Evolutionary conservation across 2,888 invertebrate genomes (phyloP).

Genomic region (Carcina quercana): DNA sequence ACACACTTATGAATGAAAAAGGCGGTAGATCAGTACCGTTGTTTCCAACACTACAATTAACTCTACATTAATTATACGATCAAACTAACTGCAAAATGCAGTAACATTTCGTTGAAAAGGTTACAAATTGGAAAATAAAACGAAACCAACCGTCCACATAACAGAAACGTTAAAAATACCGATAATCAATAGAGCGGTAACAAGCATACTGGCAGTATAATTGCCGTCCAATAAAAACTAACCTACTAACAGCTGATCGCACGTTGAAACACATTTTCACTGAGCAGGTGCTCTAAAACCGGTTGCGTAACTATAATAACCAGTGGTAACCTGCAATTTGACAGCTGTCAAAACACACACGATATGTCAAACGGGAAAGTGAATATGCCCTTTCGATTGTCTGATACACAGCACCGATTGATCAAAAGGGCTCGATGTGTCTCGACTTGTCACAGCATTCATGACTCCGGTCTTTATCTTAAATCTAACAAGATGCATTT

Average conservation of each 20-base stretch:
- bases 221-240: constrained; percentile 17
- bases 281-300: constrained; percentile 35
- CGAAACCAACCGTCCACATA: too few relatives aligned
- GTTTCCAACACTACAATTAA: too few relatives aligned
- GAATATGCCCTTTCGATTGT: constrained; percentile 10
- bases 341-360: constrained; percentile 43
- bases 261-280: constrained; percentile 19
- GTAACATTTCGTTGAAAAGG: too few relatives aligned
- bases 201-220: constrained; percentile 11
- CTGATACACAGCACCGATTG: constrained; percentile 1
- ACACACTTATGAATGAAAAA: too few relatives aligned
- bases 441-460: too few relatives aligned
- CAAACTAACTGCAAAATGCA: too few relatives aligned
- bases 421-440: constrained; percentile 8
- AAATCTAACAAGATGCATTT: too few relatives aligned
- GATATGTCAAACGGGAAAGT: constrained; percentile 27
- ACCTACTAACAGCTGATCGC: constrained; percentile 29
- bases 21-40: too few relatives aligned
- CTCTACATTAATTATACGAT: too few relatives aligned
- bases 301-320: constrained; percentile 31
- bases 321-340: constrained; percentile 26
- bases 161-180: constrained; percentile 9
- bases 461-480: too few relatives aligned
- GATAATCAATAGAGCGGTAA: constrained; percentile 12
- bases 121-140: too few relatives aligned